phyloP scores from a whole-genome alignment of 2,113 vertebrate species.

The Otolemur garnettii region DNA sequence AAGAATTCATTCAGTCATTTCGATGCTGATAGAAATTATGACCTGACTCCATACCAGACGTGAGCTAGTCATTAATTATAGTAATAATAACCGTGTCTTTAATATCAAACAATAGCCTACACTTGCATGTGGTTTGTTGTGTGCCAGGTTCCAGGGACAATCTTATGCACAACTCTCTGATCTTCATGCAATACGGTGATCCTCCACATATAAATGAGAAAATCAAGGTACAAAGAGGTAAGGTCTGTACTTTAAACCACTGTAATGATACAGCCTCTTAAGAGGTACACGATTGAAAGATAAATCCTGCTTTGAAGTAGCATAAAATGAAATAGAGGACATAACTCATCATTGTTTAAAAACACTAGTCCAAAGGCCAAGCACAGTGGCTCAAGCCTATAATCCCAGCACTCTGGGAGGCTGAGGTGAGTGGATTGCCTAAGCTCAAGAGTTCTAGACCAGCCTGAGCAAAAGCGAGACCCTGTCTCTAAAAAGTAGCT shows the following conservation, averaged over 20 bases:
- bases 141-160: neutral
- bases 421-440: too few species aligned
- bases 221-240: neutral
- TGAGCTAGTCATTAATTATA: neutral
- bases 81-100: neutral
- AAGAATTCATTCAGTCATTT: neutral
- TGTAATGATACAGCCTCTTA: neutral
- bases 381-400: too few species aligned
- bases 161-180: neutral
- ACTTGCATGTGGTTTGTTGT: neutral
- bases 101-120: neutral
- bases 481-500: too few species aligned
- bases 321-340: neutral
- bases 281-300: neutral
- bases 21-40: neutral
- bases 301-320: neutral
- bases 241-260: neutral
- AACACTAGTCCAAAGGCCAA: neutral
- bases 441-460: too few species aligned
- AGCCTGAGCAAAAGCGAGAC: too few species aligned
- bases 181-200: neutral
- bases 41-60: neutral
- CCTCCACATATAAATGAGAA: neutral
- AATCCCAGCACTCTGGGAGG: too few species aligned
- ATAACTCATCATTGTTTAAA: neutral